These are phyloP conservation scores for Zaprionus tsacasi DNA, from an alignment of 1,140 invertebrate genomes.

Conservation along the genomic window DNA sequence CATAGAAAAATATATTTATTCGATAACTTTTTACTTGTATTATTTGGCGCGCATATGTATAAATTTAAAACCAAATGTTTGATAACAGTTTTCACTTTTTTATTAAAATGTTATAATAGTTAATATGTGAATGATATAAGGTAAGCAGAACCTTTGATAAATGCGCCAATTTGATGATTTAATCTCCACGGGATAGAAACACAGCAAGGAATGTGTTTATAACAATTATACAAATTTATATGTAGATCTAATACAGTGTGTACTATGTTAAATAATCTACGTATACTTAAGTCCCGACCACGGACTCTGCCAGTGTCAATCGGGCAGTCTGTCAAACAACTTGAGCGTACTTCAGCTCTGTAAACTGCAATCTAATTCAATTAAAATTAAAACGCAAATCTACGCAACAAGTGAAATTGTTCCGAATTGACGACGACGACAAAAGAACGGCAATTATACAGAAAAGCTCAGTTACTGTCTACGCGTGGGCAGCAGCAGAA, in stretches of 20 bases:
- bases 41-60: neutral
- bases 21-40: neutral
- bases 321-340: conserved; percentile 52
- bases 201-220: neutral
- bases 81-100: neutral
- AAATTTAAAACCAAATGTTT: neutral
- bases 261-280: conserved; percentile 5
- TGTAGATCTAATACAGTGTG: conserved; percentile 53
- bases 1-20: neutral
- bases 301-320: conserved; percentile 56
- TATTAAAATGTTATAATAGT: neutral
- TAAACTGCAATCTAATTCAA: conserved; percentile 71
- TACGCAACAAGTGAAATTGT: conserved; percentile 70
- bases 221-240: conserved; percentile 69
- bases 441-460: conserved; percentile 58
- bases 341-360: conserved; percentile 35
- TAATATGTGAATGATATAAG: neutral
- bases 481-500: conserved; percentile 50
- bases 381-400: conserved; percentile 81
- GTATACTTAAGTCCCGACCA: conserved; percentile 8
- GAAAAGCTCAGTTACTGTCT: conserved; percentile 41
- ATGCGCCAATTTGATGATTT: conserved; percentile 43
- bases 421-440: conserved; percentile 41
- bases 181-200: conserved; percentile 52
- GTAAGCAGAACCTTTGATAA: neutral